Percentiles rank a stretch among this genome's conserved stretches.
Evolutionary conservation across 2,113 vertebrate species (phyloP).

Genomic region (Haemorhous mexicanus): DNA sequence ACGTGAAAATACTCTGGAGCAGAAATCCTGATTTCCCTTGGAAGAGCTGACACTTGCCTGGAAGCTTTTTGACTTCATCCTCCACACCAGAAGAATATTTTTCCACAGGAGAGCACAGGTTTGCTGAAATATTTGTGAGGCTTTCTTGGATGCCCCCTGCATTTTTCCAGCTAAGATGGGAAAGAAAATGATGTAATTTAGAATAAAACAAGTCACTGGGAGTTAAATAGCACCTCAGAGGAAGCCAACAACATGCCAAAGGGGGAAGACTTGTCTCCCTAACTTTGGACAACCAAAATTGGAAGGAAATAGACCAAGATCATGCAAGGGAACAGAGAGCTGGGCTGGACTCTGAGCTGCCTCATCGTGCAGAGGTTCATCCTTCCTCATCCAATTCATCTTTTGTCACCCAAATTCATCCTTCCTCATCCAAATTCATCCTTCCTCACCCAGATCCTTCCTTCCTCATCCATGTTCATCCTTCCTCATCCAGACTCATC

Average conservation of each 20-base stretch:
- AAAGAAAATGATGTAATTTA: neutral
- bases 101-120: slow-evolving; percentile 83
- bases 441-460: neutral
- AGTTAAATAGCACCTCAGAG: neutral
- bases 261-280: neutral
- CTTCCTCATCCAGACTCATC: accelerated
- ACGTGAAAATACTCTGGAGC: accelerated
- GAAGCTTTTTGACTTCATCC: slow-evolving; percentile 80
- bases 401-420: neutral
- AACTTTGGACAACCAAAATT: neutral
- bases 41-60: slow-evolving; percentile 69
- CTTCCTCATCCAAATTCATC: accelerated
- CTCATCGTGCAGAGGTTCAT: neutral
- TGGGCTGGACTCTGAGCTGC: neutral
- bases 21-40: neutral
- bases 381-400: neutral
- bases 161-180: slow-evolving; percentile 42
- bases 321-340: neutral
- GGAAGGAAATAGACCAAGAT: neutral
- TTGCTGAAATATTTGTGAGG: slow-evolving; percentile 78
- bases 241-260: neutral
- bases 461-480: accelerated
- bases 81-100: slow-evolving; percentile 87
- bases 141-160: slow-evolving; percentile 37
- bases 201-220: neutral